A percentile compares a stretch with the other conserved stretches of the same genome.
phyloP scores from a whole-genome alignment of 2,888 invertebrate species.

The Heliconius sara region DNA sequence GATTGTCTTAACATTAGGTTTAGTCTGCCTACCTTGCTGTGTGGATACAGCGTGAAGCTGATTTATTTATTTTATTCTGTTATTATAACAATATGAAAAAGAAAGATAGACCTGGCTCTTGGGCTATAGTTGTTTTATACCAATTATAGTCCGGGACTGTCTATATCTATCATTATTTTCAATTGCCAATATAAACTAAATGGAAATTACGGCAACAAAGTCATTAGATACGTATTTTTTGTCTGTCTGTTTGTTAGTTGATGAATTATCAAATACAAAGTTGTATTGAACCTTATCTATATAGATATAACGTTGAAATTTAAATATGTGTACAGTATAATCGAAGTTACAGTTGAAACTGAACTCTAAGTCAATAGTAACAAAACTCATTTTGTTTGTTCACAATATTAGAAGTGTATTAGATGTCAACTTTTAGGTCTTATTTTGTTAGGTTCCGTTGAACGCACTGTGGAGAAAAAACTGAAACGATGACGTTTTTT shows the following conservation, averaged over 20 bases:
- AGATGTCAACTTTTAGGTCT: not conserved
- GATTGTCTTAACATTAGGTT: too few relatives aligned
- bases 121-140: not conserved
- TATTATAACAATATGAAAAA: too few relatives aligned
- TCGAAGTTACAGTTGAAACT: not conserved
- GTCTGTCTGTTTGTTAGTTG: slow-evolving; percentile 24
- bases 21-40: too few relatives aligned
- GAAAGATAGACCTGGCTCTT: not conserved
- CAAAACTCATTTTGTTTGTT: not conserved
- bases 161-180: not conserved
- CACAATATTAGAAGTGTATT: not conserved
- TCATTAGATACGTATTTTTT: slow-evolving; percentile 34
- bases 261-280: not conserved
- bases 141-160: not conserved
- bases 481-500: not conserved
- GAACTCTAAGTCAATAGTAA: not conserved
- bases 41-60: too few relatives aligned
- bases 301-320: not conserved
- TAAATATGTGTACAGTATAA: not conserved
- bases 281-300: not conserved
- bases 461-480: not conserved
- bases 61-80: too few relatives aligned
- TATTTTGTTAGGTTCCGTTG: not conserved
- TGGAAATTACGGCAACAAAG: slow-evolving; percentile 32
- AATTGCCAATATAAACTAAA: slow-evolving; percentile 25